A percentile compares a stretch with the other conserved stretches of the same genome.
Conservation (phyloP, 2,113 vertebrate genomes). For the Himantopus leucocephalus region DNA sequence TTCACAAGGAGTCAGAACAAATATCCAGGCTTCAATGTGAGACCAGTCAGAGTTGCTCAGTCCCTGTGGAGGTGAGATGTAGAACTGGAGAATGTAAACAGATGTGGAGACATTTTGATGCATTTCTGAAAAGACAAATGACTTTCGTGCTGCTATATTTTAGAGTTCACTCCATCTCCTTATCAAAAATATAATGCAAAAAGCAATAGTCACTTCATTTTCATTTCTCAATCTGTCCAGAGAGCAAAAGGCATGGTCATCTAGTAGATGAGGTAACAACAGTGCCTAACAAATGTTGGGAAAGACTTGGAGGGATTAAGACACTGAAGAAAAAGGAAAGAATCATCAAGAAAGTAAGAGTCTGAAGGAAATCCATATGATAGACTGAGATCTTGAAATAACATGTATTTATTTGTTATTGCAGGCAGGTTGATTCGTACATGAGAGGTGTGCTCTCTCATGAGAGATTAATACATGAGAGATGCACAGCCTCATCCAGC, state of each 20-base stretch:
- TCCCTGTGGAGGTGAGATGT: constrained; percentile 35
- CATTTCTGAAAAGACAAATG: constrained; percentile 4
- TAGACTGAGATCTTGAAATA: background rate
- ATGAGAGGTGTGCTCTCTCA: background rate
- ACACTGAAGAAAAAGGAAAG: background rate
- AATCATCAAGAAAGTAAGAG: background rate
- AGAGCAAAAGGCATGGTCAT: background rate
- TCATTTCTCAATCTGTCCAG: constrained; percentile 27
- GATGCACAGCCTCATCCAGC: background rate
- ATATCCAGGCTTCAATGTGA: constrained; percentile 11
- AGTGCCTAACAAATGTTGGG: background rate
- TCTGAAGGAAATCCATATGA: background rate
- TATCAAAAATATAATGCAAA: constrained; percentile 21
- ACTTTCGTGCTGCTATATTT: background rate
- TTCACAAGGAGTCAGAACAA: constrained; percentile 57
- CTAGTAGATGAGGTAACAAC: background rate
- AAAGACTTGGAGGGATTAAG: background rate
- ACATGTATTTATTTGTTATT: background rate
- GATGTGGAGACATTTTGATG: constrained; percentile 38
- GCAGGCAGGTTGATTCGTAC: background rate
- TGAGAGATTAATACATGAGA: background rate
- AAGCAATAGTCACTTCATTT: constrained; percentile 33
- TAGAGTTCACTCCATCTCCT: background rate
- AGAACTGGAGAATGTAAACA: constrained; percentile 53
- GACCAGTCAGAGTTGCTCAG: constrained; percentile 6